These are phyloP conservation scores for Crotalus viridis DNA, from an alignment of 2,113 vertebrate genomes.

Conservation along the genomic window DNA sequence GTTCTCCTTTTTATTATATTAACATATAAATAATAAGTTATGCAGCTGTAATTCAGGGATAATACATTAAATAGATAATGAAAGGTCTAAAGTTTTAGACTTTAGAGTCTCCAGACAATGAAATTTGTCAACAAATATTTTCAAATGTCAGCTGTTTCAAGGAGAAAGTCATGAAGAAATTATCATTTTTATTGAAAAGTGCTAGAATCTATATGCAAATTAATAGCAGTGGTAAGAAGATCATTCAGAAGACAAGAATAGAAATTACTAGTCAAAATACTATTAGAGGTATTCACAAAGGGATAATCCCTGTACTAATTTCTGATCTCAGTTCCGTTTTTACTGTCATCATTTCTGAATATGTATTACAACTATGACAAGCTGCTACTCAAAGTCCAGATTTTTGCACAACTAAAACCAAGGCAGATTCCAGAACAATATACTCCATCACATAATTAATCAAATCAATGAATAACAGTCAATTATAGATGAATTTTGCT, in stretches of 20 bases:
- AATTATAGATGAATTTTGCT: background rate
- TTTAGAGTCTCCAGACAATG: background rate
- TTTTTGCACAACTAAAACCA: background rate
- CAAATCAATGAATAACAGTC: background rate
- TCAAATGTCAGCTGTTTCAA: background rate
- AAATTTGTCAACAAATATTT: conserved; percentile 22
- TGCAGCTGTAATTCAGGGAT: background rate
- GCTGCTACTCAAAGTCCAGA: background rate
- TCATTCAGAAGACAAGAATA: conserved; percentile 28
- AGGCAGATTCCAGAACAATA: background rate
- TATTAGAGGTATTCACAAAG: conserved; percentile 17
- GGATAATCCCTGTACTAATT: conserved; percentile 18
- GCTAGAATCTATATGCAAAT: conserved; percentile 33
- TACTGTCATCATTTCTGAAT: background rate
- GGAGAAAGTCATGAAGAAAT: conserved; percentile 23
- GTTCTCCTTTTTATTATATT: background rate
- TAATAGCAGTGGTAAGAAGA: conserved; percentile 12
- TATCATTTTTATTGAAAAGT: conserved; percentile 38
- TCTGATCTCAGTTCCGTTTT: conserved; percentile 23
- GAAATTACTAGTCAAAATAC: conserved; percentile 31
- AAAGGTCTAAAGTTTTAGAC: background rate
- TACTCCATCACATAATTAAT: background rate
- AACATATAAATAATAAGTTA: background rate
- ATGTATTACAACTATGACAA: conserved; percentile 13
- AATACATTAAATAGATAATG: background rate